These are phyloP conservation scores for Caenorhabditis becei DNA, from an alignment of 2,888 invertebrate species.

Conservation along the genomic window DNA sequence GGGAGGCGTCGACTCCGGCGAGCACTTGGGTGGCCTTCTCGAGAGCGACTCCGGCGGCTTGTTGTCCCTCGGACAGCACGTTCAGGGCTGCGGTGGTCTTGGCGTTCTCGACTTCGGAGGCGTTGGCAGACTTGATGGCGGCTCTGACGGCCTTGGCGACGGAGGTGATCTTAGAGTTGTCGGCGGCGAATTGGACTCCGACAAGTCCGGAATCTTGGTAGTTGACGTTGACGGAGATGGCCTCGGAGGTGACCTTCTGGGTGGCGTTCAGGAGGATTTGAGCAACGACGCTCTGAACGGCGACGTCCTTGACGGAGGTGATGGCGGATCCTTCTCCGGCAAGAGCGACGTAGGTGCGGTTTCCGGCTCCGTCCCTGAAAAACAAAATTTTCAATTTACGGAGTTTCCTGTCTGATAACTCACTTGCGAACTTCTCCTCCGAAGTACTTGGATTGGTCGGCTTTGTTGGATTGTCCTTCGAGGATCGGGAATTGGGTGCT, in stretches of 20 bases:
- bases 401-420: slow-evolving; percentile 2
- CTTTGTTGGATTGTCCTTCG: slow-evolving; percentile 67
- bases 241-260: slow-evolving; percentile 62
- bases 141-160: slow-evolving; percentile 47
- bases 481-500: slow-evolving; percentile 73
- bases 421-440: slow-evolving; percentile 72
- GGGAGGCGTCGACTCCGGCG: slow-evolving; percentile 69
- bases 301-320: slow-evolving; percentile 73
- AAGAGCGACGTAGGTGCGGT: slow-evolving; percentile 74
- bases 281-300: slow-evolving; percentile 74
- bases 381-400: neutral
- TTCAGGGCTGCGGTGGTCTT: slow-evolving; percentile 53
- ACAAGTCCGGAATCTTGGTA: slow-evolving; percentile 74
- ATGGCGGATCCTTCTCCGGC: slow-evolving; percentile 76
- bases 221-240: slow-evolving; percentile 70
- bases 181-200: slow-evolving; percentile 63
- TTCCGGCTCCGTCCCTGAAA: slow-evolving; percentile 47
- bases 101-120: slow-evolving; percentile 49
- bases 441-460: slow-evolving; percentile 67
- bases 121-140: slow-evolving; percentile 62
- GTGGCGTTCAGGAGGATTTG: slow-evolving; percentile 70
- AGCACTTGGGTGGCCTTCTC: slow-evolving; percentile 76
- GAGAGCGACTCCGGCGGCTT: slow-evolving; percentile 58
- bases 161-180: slow-evolving; percentile 32
- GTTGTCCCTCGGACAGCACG: slow-evolving; percentile 61